Evolutionary conservation across 2,888 invertebrate species (phyloP), one percentile per base, ranked within the genome.

Genomic region (Hirtodrosophila alboralis): DNA sequence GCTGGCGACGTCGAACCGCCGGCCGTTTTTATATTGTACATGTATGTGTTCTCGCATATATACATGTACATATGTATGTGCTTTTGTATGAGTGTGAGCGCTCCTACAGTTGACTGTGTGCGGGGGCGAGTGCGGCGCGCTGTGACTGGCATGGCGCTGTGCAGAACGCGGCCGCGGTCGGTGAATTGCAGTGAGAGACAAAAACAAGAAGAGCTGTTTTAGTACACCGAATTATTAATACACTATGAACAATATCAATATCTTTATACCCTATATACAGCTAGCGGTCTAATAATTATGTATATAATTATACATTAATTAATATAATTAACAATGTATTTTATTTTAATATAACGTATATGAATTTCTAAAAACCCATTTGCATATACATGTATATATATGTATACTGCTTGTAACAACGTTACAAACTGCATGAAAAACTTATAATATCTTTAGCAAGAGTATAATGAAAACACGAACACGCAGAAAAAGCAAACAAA

Each of bases 401-500:
- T n/a, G n/a, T n/a, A n/a, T n/a, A n/a, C n/a, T n/a, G n/a, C n/a
- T n/a, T 18, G 5, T 18, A 30, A 6, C 5, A 21, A 27, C 8
- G 45, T 48, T 5, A 18, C 58, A 44, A 41, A 40, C 0, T 6
- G 7, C 1, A 12, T 51, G 14, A n/a, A 9, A 7, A 51, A 48
- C 5, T 8, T 0, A 1, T n/a, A 13, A 26, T 21, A 7, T 0
- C 10, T 23, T 10, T 0, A 5, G 10, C 4, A 16, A 73, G 70
- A 48, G 68, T 44, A 68, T 43, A 67, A 81, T 65, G 43, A 78
- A 81, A 78, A 81, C 85, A 80, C 70, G 62, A 78, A 66, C 67
- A 78, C 60, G 74, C 75, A 78, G 78, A 73, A 78, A 78, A 78
- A 67, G 70, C 70, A 84, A 84, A 78, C 85, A 76, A 76, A 80